Percentiles rank a stretch among this genome's conserved stretches.
Evolutionary conservation across 2,113 vertebrate genomes (phyloP).

Genomic region (Gymnocephalus cernua): DNA sequence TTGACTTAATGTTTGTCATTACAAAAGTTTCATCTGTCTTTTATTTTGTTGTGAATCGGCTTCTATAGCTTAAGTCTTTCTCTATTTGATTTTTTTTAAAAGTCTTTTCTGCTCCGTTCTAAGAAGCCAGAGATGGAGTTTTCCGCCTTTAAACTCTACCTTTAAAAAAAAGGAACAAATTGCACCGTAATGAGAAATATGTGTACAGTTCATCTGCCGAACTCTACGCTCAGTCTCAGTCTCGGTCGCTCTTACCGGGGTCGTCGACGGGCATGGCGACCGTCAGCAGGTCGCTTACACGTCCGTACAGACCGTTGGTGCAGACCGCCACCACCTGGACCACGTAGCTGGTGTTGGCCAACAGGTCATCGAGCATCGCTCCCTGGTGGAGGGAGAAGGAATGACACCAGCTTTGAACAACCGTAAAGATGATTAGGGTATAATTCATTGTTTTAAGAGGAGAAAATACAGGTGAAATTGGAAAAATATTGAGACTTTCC

Average conservation of each 20-base stretch:
- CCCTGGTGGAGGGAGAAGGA: slow-evolving; percentile 84
- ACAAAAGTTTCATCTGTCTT: neutral
- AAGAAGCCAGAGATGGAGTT: neutral
- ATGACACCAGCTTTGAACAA: neutral
- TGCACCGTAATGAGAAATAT: neutral
- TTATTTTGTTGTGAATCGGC: neutral
- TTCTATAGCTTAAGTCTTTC: neutral
- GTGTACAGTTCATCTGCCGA: neutral
- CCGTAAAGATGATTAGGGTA: too few relatives aligned
- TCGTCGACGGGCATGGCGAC: slow-evolving; percentile 90
- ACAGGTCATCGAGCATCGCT: slow-evolving; percentile 92
- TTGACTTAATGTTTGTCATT: neutral
- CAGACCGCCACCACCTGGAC: slow-evolving; percentile 96
- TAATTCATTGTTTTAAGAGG: too few relatives aligned
- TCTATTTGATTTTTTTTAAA: neutral
- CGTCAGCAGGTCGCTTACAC: slow-evolving; percentile 88
- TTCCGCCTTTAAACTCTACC: neutral
- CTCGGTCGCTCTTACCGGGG: slow-evolving; percentile 88
- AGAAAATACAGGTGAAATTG: too few relatives aligned
- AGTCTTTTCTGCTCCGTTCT: neutral
- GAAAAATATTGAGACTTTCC: too few relatives aligned
- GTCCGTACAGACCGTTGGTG: slow-evolving; percentile 92
- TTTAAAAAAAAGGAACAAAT: neutral
- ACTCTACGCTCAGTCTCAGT: slow-evolving; percentile 18
- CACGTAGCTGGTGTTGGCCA: slow-evolving; percentile 92